Conservation (phyloP, 1,140 invertebrate species). For the Mizuhopecten yessoensis region DNA sequence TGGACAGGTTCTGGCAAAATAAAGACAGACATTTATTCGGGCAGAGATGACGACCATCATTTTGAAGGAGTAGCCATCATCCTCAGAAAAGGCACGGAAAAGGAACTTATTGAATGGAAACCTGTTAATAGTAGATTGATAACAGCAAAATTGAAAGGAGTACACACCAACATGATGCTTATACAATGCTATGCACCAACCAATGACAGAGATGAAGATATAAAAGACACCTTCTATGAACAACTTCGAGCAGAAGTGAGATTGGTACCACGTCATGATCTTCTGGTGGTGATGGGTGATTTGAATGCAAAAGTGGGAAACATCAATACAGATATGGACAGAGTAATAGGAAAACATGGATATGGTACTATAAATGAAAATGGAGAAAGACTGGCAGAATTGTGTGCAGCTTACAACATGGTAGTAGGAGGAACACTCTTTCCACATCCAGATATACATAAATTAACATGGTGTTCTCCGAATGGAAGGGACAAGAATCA, state of each 20-base stretch:
- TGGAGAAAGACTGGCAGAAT: constrained; percentile 58
- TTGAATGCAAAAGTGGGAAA: constrained; percentile 44
- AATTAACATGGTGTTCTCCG: constrained; percentile 63
- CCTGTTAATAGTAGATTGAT: constrained; percentile 49
- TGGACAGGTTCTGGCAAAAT: constrained; percentile 55
- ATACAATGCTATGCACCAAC: constrained; percentile 57
- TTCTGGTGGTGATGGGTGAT: constrained; percentile 45
- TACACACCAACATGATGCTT: constrained; percentile 48
- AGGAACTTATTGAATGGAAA: constrained; percentile 55
- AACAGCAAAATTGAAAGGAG: constrained; percentile 53
- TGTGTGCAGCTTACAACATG: constrained; percentile 7
- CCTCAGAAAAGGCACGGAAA: constrained; percentile 46
- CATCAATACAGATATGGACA: constrained; percentile 54
- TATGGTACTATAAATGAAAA: constrained; percentile 48
- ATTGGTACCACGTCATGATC: background rate
- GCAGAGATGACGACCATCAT: constrained; percentile 51
- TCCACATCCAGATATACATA: constrained; percentile 79
- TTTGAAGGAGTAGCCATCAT: constrained; percentile 54
- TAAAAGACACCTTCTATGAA: constrained; percentile 43
- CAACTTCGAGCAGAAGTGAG: background rate
- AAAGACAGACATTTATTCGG: constrained; percentile 46
- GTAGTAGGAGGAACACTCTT: constrained; percentile 90
- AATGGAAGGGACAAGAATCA: constrained; percentile 53
- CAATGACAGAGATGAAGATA: too few relatives aligned
- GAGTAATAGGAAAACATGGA: constrained; percentile 55